A percentile compares a stretch with the other conserved stretches of the same genome.
Evolutionary conservation across 2,888 invertebrate species (phyloP).

Genomic region (Resseliella maxima): DNA sequence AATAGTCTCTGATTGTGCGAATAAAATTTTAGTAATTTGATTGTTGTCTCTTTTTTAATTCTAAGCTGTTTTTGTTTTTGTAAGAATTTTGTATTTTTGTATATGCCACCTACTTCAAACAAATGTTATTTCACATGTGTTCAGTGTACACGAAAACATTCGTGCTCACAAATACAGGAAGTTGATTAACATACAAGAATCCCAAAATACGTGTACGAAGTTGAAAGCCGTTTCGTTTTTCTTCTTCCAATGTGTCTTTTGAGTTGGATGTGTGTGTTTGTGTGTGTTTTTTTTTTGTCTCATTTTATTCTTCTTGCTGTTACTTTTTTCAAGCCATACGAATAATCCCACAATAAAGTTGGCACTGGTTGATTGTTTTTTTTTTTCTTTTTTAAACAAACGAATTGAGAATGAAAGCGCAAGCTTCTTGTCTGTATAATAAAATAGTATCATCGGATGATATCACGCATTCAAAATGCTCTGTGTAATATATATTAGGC

Average conservation of each 20-base stretch:
- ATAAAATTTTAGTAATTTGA: too few relatives aligned
- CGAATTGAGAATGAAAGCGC: neutral
- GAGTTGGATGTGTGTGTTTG: neutral
- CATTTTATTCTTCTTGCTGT: neutral
- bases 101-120: too few relatives aligned
- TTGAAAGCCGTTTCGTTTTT: neutral
- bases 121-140: too few relatives aligned
- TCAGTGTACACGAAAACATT: neutral
- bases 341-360: slow-evolving; percentile 23
- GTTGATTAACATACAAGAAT: slow-evolving; percentile 33
- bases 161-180: slow-evolving; percentile 38
- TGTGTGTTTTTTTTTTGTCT: neutral
- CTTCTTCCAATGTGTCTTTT: neutral
- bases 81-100: too few relatives aligned
- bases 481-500: neutral
- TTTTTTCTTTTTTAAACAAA: neutral
- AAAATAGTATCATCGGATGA: slow-evolving; percentile 25
- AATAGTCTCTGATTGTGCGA: too few relatives aligned
- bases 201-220: slow-evolving; percentile 13
- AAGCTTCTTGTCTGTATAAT: neutral
- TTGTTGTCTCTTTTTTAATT: too few relatives aligned
- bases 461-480: slow-evolving; percentile 34
- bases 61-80: too few relatives aligned
- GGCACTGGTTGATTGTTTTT: neutral
- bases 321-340: neutral